Evolutionary conservation across 2,113 vertebrate species (phyloP).

Genomic region (Ovibos moschatus): DNA sequence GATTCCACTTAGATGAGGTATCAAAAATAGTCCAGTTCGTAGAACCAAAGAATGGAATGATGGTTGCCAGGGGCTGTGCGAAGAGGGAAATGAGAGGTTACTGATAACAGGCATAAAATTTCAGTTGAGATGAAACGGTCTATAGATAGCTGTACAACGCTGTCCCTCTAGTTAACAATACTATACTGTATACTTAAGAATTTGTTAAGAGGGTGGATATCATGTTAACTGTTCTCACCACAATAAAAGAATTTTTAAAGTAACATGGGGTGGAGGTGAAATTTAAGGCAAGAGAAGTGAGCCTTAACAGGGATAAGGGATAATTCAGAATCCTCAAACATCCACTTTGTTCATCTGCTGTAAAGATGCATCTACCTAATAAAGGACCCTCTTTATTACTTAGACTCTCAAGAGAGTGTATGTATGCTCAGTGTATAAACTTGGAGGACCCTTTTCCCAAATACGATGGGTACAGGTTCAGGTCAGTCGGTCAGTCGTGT

Average conservation of each 20-base stretch:
- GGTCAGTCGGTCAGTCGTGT: rapidly evolving
- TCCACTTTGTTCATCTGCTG: not conserved
- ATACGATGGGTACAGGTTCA: not conserved
- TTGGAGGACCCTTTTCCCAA: not conserved
- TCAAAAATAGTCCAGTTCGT: not conserved
- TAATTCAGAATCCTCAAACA: not conserved
- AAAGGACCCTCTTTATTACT: not conserved
- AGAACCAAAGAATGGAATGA: not conserved
- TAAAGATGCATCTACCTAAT: not conserved
- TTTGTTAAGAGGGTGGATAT: not conserved
- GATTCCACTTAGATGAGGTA: not conserved
- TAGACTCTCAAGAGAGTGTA: not conserved
- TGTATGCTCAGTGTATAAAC: not conserved
- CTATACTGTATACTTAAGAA: not conserved
- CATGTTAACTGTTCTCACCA: not conserved
- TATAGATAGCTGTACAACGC: not conserved
- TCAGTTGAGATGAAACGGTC: not conserved
- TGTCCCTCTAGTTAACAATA: not conserved
- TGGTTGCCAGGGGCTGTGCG: not conserved
- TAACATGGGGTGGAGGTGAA: not conserved
- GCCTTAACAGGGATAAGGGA: not conserved
- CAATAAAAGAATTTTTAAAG: not conserved
- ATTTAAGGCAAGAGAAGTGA: not conserved
- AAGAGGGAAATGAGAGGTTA: not conserved
- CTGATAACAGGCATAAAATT: not conserved